A percentile compares a stretch with the other conserved stretches of the same genome.
Evolutionary conservation across 2,888 invertebrate species (phyloP).

Genomic region (Caenorhabditis sp.): DNA sequence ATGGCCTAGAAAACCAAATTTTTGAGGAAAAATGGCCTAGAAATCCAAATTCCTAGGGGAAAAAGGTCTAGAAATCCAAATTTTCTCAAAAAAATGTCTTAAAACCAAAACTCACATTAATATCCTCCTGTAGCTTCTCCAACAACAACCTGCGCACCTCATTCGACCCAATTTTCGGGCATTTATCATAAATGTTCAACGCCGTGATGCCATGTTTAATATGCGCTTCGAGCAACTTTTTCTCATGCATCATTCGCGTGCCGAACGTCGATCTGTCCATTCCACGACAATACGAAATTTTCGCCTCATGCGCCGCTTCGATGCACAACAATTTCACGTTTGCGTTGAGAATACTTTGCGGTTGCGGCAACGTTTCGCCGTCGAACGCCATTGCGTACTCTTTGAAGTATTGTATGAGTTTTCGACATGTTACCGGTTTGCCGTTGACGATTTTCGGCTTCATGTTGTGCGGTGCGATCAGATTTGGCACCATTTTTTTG

Average conservation of each 20-base stretch:
- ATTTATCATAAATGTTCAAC: conserved; percentile 64
- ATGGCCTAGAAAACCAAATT: not conserved
- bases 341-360: conserved; percentile 65
- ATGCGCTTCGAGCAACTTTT: conserved; percentile 60
- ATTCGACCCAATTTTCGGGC: conserved; percentile 66
- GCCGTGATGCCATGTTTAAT: conserved; percentile 64
- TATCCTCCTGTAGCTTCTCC: conserved; percentile 66
- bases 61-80: conserved; percentile 6
- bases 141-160: conserved; percentile 57
- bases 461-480: conserved; percentile 59
- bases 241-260: conserved; percentile 66
- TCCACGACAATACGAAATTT: conserved; percentile 55
- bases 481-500: conserved; percentile 60
- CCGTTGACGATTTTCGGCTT: conserved; percentile 64
- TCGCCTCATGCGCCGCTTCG: conserved; percentile 66
- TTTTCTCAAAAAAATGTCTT: conserved; percentile 3
- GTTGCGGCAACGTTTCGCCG: conserved; percentile 56
- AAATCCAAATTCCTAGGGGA: not conserved
- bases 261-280: conserved; percentile 66
- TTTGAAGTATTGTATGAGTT: conserved; percentile 67
- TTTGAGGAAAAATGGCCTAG: too few relatives aligned
- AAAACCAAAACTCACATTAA: conserved; percentile 54
- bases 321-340: conserved; percentile 61
- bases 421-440: conserved; percentile 63
- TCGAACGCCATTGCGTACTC: conserved; percentile 66